Conservation (phyloP, 1,140 invertebrate genomes). For the Octopus sinensis region DNA sequence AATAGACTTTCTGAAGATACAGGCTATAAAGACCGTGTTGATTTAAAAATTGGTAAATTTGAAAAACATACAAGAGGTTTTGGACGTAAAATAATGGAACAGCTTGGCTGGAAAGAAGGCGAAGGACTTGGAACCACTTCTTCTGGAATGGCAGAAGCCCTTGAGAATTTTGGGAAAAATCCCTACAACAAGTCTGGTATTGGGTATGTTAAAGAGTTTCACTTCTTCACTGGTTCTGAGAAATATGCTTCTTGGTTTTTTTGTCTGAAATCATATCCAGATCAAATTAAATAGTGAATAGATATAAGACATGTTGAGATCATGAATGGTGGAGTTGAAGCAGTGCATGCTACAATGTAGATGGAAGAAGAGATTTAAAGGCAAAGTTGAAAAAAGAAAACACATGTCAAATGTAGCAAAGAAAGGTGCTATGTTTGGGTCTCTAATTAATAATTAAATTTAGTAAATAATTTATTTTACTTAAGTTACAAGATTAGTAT, state of each 20-base stretch:
- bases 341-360: not conserved
- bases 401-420: no score
- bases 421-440: no score
- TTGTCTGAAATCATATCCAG: not conserved
- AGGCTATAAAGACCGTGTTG: slow-evolving; percentile 34
- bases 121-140: slow-evolving; percentile 58
- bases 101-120: slow-evolving; percentile 64
- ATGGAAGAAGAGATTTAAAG: not conserved
- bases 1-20: slow-evolving; percentile 45
- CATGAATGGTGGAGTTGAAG: not conserved
- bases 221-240: not conserved
- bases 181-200: slow-evolving; percentile 51
- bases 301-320: not conserved
- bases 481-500: no score
- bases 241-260: not conserved
- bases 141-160: slow-evolving; percentile 48
- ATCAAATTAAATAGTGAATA: not conserved
- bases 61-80: slow-evolving; percentile 59
- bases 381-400: not conserved
- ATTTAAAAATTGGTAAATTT: slow-evolving; percentile 56
- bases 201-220: slow-evolving; percentile 40
- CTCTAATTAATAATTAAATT: no score
- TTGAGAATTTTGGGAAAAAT: slow-evolving; percentile 54
- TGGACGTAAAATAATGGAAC: slow-evolving; percentile 61
- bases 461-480: no score